phyloP scores from a whole-genome alignment of 1,140 invertebrate genomes.

The Pollicipes pollicipes region DNA sequence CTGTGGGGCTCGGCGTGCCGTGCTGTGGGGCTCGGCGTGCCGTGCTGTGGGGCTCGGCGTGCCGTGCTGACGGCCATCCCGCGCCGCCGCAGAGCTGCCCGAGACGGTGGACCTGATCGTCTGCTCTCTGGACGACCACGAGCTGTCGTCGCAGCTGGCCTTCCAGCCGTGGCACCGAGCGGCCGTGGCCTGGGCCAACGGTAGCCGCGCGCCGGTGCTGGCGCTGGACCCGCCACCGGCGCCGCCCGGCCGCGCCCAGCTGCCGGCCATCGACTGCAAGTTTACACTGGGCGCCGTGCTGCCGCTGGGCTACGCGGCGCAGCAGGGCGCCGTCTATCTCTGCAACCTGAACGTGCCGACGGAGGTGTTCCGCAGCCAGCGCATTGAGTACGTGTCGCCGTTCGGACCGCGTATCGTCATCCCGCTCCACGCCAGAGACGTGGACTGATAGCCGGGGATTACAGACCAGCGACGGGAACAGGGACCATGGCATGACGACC shows the following conservation, averaged over 20 bases:
- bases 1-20: too few species aligned
- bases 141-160: conserved; percentile 19
- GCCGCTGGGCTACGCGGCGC: conserved; percentile 46
- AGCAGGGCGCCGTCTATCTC: conserved; percentile 55
- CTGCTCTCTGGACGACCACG: conserved; percentile 39
- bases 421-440: not conserved
- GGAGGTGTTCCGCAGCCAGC: conserved; percentile 51
- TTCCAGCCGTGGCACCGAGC: conserved; percentile 7
- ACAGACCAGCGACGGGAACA: too few species aligned
- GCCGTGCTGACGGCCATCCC: conserved; percentile 22
- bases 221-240: conserved; percentile 54
- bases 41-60: conserved; percentile 31
- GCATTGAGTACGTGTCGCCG: conserved; percentile 63
- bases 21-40: conserved; percentile 22
- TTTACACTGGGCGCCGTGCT: conserved; percentile 53
- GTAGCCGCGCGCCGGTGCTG: conserved; percentile 54
- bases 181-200: conserved; percentile 24
- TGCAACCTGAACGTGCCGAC: conserved; percentile 68
- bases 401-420: conserved; percentile 55
- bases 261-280: conserved; percentile 43
- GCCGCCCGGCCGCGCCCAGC: conserved; percentile 11
- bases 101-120: conserved; percentile 44
- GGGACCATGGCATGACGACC: too few species aligned
- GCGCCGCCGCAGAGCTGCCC: conserved; percentile 21
- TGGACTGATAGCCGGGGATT: too few species aligned